Percentiles rank a stretch among this genome's conserved stretches.
These are phyloP conservation scores for Bubalus kerabau DNA, from an alignment of 2,113 vertebrate species.

Conservation along the genomic window DNA sequence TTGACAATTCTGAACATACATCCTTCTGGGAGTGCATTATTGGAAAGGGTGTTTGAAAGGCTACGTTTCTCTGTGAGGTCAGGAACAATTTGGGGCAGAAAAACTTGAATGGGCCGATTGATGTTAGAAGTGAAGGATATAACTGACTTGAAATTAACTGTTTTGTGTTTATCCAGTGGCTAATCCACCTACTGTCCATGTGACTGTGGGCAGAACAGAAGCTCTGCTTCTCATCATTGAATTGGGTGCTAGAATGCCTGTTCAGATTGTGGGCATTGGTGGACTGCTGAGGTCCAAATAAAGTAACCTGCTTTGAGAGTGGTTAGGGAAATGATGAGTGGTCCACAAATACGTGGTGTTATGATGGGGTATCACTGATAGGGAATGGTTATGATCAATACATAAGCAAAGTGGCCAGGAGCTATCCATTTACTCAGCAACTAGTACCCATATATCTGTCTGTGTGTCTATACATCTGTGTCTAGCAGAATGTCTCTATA, in stretches of 20 bases:
- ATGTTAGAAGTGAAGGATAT: not conserved
- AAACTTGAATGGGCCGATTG: not conserved
- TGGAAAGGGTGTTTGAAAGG: not conserved
- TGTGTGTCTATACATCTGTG: not conserved
- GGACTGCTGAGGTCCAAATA: not conserved
- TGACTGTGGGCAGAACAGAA: not conserved
- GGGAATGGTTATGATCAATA: not conserved
- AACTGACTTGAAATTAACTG: not conserved
- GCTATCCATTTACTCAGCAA: not conserved
- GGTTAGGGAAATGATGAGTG: not conserved
- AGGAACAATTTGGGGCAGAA: not conserved
- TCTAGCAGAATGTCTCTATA: not conserved
- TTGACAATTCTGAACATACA: not conserved
- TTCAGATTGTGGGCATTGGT: fast-evolving
- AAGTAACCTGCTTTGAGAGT: not conserved
- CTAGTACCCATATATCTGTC: not conserved
- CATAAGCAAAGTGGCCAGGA: not conserved
- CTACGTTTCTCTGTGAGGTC: not conserved
- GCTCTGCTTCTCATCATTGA: not conserved
- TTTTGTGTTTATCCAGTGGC: fast-evolving
- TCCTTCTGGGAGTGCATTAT: not conserved
- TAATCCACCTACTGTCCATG: fast-evolving
- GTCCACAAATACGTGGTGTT: not conserved
- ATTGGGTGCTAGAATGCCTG: not conserved
- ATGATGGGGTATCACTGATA: not conserved